Conservation (phyloP, 2,113 vertebrate genomes). For the Vidua chalybeata region DNA sequence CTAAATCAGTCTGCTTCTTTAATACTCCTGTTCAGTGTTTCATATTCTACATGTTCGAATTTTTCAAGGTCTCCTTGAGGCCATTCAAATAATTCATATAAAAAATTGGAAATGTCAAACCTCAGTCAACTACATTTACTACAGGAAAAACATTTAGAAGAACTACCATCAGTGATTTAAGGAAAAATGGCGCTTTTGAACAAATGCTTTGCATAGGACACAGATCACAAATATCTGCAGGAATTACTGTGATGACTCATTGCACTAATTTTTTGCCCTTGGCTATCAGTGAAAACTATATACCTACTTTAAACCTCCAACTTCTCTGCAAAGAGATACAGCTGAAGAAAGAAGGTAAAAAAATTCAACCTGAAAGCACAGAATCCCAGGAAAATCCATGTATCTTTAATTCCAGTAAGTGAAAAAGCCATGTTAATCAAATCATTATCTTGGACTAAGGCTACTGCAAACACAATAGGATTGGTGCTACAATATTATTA, state of each 20-base stretch:
- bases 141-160: neutral
- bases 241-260: neutral
- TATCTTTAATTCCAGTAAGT: constrained; percentile 27
- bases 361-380: neutral
- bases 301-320: neutral
- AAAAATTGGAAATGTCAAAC: constrained; percentile 21
- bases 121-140: neutral
- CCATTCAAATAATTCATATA: neutral
- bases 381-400: neutral
- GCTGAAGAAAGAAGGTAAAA: neutral
- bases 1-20: neutral
- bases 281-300: neutral
- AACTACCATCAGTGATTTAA: constrained; percentile 4
- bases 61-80: neutral
- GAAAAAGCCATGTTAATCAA: constrained; percentile 56
- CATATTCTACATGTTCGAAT: neutral
- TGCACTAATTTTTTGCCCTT: neutral
- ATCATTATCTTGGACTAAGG: constrained; percentile 48
- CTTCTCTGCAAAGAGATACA: neutral
- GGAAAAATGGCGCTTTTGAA: neutral
- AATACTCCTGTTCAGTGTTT: neutral
- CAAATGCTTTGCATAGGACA: neutral
- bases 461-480: constrained; percentile 49
- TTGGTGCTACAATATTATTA: constrained; percentile 61
- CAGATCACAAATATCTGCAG: neutral